Evolutionary conservation across 2,888 invertebrate species (phyloP), one percentile per base, ranked within the genome.

Genomic region (Tupiocoris notatus): DNA sequence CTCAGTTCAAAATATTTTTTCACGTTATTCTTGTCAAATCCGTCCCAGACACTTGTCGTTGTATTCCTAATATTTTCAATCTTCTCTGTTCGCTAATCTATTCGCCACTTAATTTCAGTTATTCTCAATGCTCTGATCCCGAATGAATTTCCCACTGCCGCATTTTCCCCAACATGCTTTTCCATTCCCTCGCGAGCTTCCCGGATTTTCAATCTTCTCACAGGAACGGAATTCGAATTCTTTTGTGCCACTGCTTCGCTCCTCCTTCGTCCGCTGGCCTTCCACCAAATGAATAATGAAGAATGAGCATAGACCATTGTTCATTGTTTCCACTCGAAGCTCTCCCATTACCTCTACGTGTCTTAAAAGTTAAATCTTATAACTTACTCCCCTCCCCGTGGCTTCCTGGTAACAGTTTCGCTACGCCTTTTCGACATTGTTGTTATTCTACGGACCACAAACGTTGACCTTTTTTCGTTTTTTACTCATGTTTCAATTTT

Each of bases 271-370:
- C 12, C 39, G 39, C 39, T 39, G 39, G 39, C 39, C 39, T 39
- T 39, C 39, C 39, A 59, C 23, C 66, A 75, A 75, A 75, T 67
- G 75, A 75, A 75, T 75, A 75, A 75, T 66, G 59, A 75, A 75
- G 66, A 75, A 75, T 75, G 67, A 66, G 58, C 66, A 67, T 67
- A 67, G 64, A 73, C 66, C 75, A 75, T 75, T 75, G 75, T 75
- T 67, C 75, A 75, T 75, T 75, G 75, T 75, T 75, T 59, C 57
- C n/a, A 64, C 23, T 64, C 61, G 62, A 54, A 57, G 74, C 54
- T 73, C 73, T 73, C 74, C 74, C 74, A 74, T 74, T 74, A 57
- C 65, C 24, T 63, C 73, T 73, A 73, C 67, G 67, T 67, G 67
- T 67, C 67, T 67, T 67, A 67, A 56, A 18, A 67, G 67, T 22